Base-by-base conservation (phyloP, 2,113 vertebrate species). In the Benthochromis sp. region DNA sequence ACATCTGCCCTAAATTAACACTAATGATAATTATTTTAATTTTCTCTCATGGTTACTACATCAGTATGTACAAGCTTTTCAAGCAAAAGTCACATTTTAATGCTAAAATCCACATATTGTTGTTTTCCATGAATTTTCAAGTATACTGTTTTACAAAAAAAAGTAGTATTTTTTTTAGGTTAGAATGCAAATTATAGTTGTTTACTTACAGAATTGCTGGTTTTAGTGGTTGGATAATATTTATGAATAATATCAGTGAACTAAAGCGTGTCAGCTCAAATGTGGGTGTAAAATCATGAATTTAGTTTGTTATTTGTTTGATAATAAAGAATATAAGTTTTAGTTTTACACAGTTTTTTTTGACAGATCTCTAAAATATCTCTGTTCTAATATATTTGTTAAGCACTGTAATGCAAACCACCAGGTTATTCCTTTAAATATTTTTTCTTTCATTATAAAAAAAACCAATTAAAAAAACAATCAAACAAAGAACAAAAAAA, bases 341-440 rank as follows among this genome's bases (percentile, higher is more conserved):
- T 63, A 3, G 17, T 1, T 31, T 61, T 31, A 6, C 4, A 27
- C 21, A 2, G 21, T 0, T 17, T 36, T 63, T 21, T 61, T 36
- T 63, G 4, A n/a, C 31, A 36, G 31, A 36, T 0, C 3, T 36
- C 31, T 63, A n/a, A 63, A n/a, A n/a, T 63, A 36, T 63, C 9
- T 63, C 31, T 36, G 9, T 7, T 63, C 31, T 63, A n/a, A 63
- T 0, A 63, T 36, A 63, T 36, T 63, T 63, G 31, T 63, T n/a
- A 36, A 63, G 59, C 0, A n/a, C 59, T 36, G 59, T 63, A n/a
- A 63, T 1, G 9, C 59, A 36, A 36, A 63, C 31, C 9, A 63
- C 59, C 59, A 63, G 17, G 59, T 63, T 63, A 63, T 36, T 63
- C 31, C 31, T 63, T 63, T 36, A 36, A 36, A 36, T 63, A 12